Conservation (phyloP, 2,888 invertebrate genomes). For the Pollenia amentaria region DNA sequence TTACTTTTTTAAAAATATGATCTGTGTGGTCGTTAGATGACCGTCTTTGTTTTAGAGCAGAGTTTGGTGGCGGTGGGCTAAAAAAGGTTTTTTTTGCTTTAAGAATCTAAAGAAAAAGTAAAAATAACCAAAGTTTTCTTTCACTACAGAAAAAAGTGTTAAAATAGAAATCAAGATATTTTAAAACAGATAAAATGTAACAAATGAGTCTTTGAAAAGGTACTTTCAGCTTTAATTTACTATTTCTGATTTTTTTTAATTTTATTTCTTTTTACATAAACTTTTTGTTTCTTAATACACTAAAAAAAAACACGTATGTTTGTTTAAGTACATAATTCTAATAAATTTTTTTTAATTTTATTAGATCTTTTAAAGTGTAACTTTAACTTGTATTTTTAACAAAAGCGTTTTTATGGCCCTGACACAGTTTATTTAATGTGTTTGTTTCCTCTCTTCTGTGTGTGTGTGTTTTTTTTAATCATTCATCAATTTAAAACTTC, state of each 20-base stretch:
- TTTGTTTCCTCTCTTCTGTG: neutral
- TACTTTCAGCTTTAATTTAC: constrained; percentile 4
- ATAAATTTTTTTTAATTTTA: neutral
- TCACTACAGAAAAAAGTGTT: neutral
- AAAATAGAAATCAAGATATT: constrained; percentile 16
- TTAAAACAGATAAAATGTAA: constrained; percentile 2
- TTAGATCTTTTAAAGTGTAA: neutral
- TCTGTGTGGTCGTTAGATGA: neutral
- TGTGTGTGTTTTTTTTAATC: neutral
- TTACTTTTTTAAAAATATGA: neutral
- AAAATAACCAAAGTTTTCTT: constrained; percentile 8
- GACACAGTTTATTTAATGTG: neutral
- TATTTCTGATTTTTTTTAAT: neutral
- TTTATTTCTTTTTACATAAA: neutral
- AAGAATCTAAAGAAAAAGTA: neutral
- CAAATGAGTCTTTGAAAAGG: constrained; percentile 23
- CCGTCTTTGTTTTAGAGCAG: neutral
- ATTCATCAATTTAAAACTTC: neutral
- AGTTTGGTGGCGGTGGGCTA: neutral
- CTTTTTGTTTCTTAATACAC: too few species aligned
- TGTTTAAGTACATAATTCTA: too few species aligned
- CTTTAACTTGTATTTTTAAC: neutral
- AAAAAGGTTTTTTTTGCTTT: constrained; percentile 7
- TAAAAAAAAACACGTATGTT: too few species aligned
- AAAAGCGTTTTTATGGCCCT: constrained; percentile 8